These are phyloP conservation scores for Menura novaehollandiae DNA, from an alignment of 2,113 vertebrate genomes.

Conservation along the genomic window DNA sequence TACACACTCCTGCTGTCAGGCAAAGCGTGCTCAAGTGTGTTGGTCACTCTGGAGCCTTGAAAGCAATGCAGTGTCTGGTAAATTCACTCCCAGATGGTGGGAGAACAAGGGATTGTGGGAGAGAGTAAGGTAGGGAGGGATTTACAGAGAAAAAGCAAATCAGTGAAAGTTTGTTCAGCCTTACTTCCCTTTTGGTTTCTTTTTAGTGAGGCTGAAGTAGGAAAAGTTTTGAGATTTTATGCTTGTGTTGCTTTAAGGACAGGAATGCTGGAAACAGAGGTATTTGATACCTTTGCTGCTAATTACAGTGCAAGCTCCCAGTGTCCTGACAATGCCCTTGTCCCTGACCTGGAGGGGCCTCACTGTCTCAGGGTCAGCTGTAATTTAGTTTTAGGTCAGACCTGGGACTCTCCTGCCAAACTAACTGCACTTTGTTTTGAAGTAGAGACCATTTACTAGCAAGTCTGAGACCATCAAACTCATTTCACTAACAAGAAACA, in stretches of 20 bases:
- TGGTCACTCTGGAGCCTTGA: slow-evolving; percentile 24
- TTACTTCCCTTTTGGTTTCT: not conserved
- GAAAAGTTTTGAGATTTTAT: not conserved
- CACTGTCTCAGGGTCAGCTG: slow-evolving; percentile 61
- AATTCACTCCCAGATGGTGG: slow-evolving; percentile 20
- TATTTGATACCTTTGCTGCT: slow-evolving; percentile 63
- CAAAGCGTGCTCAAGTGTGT: not conserved
- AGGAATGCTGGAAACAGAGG: slow-evolving; percentile 54
- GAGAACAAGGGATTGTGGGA: slow-evolving; percentile 31
- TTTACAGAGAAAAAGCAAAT: slow-evolving; percentile 21
- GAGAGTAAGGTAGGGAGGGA: not conserved
- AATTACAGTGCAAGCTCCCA: slow-evolving; percentile 61
- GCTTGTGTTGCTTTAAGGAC: slow-evolving; percentile 50
- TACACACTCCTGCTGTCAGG: not conserved
- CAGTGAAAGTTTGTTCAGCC: not conserved
- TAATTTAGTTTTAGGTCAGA: slow-evolving; percentile 69
- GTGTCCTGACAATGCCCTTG: slow-evolving; percentile 66
- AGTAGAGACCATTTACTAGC: slow-evolving; percentile 57
- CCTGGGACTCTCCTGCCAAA: slow-evolving; percentile 51
- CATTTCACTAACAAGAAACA: slow-evolving; percentile 65
- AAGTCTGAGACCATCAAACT: slow-evolving; percentile 57
- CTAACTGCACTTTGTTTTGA: slow-evolving; percentile 58
- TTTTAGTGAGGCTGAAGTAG: not conserved
- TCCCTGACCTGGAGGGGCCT: slow-evolving; percentile 65
- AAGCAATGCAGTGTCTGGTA: slow-evolving; percentile 4